These are phyloP conservation scores for Odontamblyopus lacepedii DNA, from an alignment of 2,797 vertebrate species.

Conservation along the genomic window DNA sequence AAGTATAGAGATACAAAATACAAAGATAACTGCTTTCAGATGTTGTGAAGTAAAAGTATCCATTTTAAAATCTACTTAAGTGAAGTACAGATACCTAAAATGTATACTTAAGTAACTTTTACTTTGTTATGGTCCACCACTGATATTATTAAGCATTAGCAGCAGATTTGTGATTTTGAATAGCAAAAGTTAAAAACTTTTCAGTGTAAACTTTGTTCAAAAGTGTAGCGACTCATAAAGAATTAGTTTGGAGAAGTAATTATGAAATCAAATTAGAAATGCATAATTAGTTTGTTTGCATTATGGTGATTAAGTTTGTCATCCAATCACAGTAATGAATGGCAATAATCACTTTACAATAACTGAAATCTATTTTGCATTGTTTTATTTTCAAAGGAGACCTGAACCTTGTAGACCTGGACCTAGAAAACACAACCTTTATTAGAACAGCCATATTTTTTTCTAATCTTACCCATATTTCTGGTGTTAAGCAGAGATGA, in stretches of 20 bases:
- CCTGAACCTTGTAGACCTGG: not conserved
- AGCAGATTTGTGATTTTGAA: not conserved
- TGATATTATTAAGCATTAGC: not conserved
- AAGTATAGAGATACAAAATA: too few relatives aligned
- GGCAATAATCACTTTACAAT: not conserved
- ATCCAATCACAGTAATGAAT: not conserved
- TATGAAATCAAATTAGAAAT: constrained; percentile 7
- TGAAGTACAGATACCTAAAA: too few relatives aligned
- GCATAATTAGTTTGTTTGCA: not conserved
- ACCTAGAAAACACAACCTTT: not conserved
- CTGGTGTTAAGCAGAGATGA: not conserved
- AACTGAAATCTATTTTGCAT: not conserved
- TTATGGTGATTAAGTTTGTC: not conserved
- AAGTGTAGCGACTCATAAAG: not conserved
- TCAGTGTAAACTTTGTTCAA: not conserved
- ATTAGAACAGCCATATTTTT: not conserved
- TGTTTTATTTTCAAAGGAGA: not conserved
- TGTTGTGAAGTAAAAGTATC: too few relatives aligned
- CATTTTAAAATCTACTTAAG: too few relatives aligned
- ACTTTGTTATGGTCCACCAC: too few relatives aligned
- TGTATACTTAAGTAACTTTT: too few relatives aligned
- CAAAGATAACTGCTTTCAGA: too few relatives aligned
- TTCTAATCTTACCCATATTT: not conserved
- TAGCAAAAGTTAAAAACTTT: not conserved
- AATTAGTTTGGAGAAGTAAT: constrained; percentile 1